Conservation (phyloP, 2,113 vertebrate species). For the Strigops habroptila region DNA sequence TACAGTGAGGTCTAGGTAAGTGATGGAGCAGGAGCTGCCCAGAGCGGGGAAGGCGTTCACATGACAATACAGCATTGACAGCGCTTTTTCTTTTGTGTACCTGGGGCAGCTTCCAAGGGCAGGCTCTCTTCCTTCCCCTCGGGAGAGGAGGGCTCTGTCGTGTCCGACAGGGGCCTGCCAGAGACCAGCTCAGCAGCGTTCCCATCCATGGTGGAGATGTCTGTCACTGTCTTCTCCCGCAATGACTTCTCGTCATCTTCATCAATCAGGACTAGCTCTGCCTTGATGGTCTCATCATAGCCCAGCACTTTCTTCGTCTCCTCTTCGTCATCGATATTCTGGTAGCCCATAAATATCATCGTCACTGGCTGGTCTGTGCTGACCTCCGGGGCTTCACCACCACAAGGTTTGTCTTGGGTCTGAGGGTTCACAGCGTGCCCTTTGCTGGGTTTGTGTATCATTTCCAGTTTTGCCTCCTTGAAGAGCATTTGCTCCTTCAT, state of each 20-base stretch:
- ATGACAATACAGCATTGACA: constrained; percentile 99
- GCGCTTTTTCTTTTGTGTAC: constrained; percentile 99
- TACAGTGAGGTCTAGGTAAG: constrained; percentile 80
- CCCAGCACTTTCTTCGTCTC: constrained; percentile 92
- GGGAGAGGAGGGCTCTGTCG: constrained; percentile 91
- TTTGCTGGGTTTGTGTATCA: constrained; percentile 81
- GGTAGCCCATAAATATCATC: constrained; percentile 99
- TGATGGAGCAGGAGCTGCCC: constrained; percentile 76
- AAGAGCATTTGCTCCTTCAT: constrained; percentile 79
- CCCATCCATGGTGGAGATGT: constrained; percentile 89
- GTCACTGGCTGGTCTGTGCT: constrained; percentile 87
- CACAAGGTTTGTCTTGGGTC: constrained; percentile 60
- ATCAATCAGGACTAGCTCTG: constrained; percentile 93
- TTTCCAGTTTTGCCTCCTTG: constrained; percentile 85
- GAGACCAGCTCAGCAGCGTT: constrained; percentile 95
- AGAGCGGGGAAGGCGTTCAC: constrained; percentile 83
- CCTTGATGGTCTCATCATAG: constrained; percentile 93
- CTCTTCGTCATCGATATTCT: constrained; percentile 88
- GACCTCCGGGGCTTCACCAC: constrained; percentile 65
- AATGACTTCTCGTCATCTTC: constrained; percentile 95
- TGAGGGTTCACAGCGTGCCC: constrained; percentile 68
- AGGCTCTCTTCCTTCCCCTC: constrained; percentile 92
- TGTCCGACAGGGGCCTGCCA: constrained; percentile 85
- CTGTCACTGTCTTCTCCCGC: constrained; percentile 96
- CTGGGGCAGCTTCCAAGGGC: constrained; percentile 86